Conservation (phyloP, 2,888 invertebrate genomes). For the Eulithis prunata region DNA sequence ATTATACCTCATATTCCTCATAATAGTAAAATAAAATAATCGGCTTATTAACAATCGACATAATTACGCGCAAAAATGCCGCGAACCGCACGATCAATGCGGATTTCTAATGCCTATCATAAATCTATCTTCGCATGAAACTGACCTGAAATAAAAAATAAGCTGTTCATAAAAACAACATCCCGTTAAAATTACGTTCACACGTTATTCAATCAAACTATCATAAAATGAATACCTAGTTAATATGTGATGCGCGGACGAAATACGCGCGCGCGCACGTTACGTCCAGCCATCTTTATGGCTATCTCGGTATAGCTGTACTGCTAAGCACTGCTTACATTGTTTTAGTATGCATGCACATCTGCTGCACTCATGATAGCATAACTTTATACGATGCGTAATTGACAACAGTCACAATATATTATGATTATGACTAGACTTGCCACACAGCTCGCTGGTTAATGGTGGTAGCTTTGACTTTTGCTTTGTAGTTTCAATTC, state of each 20-base stretch:
- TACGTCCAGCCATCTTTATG: constrained; percentile 24
- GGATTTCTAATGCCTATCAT: constrained; percentile 4
- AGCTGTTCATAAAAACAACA: constrained; percentile 18
- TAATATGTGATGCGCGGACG: constrained; percentile 28
- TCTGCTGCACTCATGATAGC: constrained; percentile 16
- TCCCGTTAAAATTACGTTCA: constrained; percentile 25
- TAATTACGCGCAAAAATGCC: neutral
- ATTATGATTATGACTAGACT: neutral
- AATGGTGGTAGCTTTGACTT: no score
- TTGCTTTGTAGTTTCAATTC: no score
- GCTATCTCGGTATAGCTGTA: constrained; percentile 31
- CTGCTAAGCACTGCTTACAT: constrained; percentile 17
- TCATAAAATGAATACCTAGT: constrained; percentile 26
- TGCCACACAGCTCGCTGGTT: no score
- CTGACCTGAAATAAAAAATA: constrained; percentile 7
- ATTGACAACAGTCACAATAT: constrained; percentile 19
- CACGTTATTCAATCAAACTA: constrained; percentile 30
- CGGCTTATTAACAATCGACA: neutral
- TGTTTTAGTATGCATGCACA: constrained; percentile 31
- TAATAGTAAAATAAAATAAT: neutral
- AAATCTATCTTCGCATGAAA: constrained; percentile 6
- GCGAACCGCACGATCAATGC: neutral
- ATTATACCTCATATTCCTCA: no score
- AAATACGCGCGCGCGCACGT: constrained; percentile 21
- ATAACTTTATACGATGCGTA: constrained; percentile 21